These are phyloP conservation scores for Callithrix jacchus DNA, from an alignment of 2,113 vertebrate species.

Conservation along the genomic window DNA sequence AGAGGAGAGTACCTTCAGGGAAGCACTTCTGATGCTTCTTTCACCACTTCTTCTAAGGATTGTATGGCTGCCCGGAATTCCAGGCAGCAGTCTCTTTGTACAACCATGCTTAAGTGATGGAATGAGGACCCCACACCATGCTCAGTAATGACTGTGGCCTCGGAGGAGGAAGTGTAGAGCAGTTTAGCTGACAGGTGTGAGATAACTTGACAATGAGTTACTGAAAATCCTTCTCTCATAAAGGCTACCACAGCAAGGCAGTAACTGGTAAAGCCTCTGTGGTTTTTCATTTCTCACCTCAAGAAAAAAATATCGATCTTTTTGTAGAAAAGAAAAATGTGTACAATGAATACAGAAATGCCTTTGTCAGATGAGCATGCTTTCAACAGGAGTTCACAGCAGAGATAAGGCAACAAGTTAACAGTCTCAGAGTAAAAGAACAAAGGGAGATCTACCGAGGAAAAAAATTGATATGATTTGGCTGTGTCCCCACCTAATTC, in stretches of 20 bases:
- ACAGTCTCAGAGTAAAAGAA: background rate
- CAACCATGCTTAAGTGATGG: background rate
- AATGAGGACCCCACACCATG: constrained; percentile 1
- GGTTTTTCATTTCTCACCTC: constrained; percentile 2
- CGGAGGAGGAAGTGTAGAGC: background rate
- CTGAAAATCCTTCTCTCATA: constrained; percentile 20
- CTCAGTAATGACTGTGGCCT: constrained; percentile 48
- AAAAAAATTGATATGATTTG: background rate
- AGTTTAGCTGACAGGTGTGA: constrained; percentile 40
- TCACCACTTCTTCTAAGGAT: background rate
- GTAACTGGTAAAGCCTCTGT: background rate
- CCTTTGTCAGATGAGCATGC: background rate
- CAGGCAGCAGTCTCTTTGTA: background rate
- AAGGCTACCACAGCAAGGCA: background rate
- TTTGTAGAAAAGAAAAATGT: background rate
- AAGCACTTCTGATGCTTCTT: background rate
- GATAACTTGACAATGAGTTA: background rate
- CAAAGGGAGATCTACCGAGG: background rate
- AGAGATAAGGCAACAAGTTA: background rate
- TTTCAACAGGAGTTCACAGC: constrained; percentile 41
- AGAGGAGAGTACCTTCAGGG: background rate
- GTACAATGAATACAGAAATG: constrained; percentile 4
- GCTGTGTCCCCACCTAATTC: too few relatives aligned
- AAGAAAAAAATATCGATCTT: constrained; percentile 3
- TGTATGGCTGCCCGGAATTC: background rate